Evolutionary conservation across 2,888 invertebrate genomes (phyloP), one percentile per base, ranked within the genome.

Genomic region (Cosmopolites sordidus): DNA sequence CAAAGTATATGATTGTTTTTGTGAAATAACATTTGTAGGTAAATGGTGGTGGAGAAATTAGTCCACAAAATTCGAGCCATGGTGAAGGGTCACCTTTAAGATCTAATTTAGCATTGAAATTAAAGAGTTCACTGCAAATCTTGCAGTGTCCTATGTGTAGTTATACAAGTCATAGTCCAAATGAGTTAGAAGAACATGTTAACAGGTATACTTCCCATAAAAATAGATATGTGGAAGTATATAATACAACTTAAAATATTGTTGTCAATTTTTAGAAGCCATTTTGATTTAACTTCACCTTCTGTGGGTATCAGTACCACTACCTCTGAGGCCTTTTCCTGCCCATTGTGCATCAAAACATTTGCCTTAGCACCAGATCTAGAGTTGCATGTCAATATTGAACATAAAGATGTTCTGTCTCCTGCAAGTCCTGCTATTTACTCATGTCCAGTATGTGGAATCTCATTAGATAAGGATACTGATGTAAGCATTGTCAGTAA

Each of bases 351-450:
- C 73, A 81, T 83, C 54, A 81, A 81, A 60, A 80, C 82, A 43
- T 89, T 88, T 68, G 78, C 81, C 42, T 83, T 83, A 62, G 83
- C 84, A n/a, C 82, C 86, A 1, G 89, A 89, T 69, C 80, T 92
- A 45, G 90, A 91, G 72, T 74, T 89, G 44, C 92, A 92, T 69
- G 90, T 92, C 1, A 91, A 91, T 74, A 86, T 88, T 51, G 89
- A 89, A 65, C 91, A 92, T 70, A 80, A 83, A 66, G 90, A 90
- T 75, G 86, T 89, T 62, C 75, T 89, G 50, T 89, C 88, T 71
- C 89, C 86, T 1, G 69, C 70, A 18, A 69, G 70, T 57, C 70
- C 72, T 12, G 66, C 68, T 3, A 60, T 67, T n/a, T 65, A 68
- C 47, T 58, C 64, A 1, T 78, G 78, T 63, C 77, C 78, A 8